Conservation (phyloP, 2,888 invertebrate species). For the Ophonus ardosiacus region DNA sequence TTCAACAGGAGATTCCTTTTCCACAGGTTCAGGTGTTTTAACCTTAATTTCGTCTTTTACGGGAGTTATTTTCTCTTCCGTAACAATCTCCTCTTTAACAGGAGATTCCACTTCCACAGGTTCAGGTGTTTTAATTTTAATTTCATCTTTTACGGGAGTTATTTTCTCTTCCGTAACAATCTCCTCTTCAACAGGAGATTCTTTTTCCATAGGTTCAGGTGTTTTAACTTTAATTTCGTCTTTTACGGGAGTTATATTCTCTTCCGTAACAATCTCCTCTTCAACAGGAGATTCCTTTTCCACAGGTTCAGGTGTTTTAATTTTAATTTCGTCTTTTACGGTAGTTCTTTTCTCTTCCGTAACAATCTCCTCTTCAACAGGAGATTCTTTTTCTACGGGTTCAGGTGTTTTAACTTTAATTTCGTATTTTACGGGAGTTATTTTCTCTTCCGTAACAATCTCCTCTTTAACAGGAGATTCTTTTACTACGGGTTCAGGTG, state of each 20-base stretch:
- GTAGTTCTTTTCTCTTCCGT: neutral
- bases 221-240: neutral
- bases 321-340: neutral
- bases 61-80: neutral
- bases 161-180: neutral
- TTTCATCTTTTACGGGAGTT: neutral
- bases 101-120: neutral
- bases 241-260: neutral
- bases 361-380: neutral
- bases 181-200: neutral
- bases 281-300: neutral
- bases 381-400: neutral
- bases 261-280: neutral
- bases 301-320: neutral
- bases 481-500: neutral
- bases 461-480: neutral
- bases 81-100: neutral
- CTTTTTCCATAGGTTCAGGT: neutral
- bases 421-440: neutral
- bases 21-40: neutral
- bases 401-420: neutral
- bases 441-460: neutral
- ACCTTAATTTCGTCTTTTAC: neutral
- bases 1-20: neutral
- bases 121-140: neutral